Evolutionary conservation across 2,113 vertebrate genomes (phyloP).

Genomic region (Rhea americana): DNA sequence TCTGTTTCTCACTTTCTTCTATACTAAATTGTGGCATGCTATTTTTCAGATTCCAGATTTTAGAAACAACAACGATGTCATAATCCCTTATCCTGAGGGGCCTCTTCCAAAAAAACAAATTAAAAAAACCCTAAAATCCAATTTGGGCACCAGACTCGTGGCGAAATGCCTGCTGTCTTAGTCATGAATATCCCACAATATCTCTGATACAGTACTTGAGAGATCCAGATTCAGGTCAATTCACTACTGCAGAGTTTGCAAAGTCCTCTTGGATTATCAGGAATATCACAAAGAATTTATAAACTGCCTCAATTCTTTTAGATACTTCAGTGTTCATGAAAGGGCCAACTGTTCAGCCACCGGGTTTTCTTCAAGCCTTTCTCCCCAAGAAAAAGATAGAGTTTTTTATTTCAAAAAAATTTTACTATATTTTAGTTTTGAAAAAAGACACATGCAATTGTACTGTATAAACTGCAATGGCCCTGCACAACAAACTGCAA

Average conservation of each 20-base stretch:
- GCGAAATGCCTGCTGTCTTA: neutral
- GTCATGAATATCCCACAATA: neutral
- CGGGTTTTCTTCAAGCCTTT: neutral
- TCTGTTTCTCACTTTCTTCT: neutral
- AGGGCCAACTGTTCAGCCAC: neutral
- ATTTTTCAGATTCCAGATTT: neutral
- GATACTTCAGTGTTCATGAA: neutral
- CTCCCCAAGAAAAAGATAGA: neutral
- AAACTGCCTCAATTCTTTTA: neutral
- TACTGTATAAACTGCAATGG: neutral
- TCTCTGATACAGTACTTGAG: neutral
- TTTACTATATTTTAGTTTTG: too few relatives aligned
- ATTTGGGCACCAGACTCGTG: neutral
- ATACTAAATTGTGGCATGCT: neutral
- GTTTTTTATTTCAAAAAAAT: neutral
- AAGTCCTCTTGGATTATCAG: neutral
- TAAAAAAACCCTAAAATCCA: neutral
- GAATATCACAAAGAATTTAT: neutral
- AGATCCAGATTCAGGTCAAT: neutral
- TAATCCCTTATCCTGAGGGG: neutral
- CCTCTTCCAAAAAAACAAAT: neutral
- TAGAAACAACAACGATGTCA: neutral
- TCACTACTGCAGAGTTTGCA: neutral
- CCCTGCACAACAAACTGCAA: neutral
- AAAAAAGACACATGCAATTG: neutral